These are phyloP conservation scores for Psilopogon haemacephalus DNA, from an alignment of 2,113 vertebrate genomes.

Conservation along the genomic window DNA sequence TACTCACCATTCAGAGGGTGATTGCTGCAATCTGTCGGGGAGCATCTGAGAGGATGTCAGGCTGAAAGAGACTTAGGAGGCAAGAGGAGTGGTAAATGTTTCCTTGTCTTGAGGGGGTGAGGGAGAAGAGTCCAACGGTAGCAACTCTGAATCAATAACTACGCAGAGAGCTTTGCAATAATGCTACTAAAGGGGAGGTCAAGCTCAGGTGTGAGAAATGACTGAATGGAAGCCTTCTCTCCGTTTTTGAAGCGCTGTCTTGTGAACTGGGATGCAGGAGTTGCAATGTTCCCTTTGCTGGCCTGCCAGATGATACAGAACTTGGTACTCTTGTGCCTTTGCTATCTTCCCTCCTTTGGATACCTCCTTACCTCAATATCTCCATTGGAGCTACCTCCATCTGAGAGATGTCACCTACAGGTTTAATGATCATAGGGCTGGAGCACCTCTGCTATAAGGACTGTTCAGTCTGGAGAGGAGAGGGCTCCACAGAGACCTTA, in stretches of 20 bases:
- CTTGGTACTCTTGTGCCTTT: no score
- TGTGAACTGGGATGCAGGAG: not conserved
- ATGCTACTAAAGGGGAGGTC: not conserved
- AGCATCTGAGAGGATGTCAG: constrained; percentile 58
- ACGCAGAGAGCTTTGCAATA: not conserved
- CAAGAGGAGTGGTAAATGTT: not conserved
- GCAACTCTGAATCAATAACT: not conserved
- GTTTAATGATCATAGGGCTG: not conserved
- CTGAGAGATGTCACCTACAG: not conserved
- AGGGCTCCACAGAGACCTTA: no score
- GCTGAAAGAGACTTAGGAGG: not conserved
- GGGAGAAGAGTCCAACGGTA: not conserved
- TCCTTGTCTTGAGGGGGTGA: not conserved
- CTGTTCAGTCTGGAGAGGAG: no score
- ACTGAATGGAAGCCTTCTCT: not conserved
- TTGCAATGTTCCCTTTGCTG: not conserved
- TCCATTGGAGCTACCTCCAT: not conserved
- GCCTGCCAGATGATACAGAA: not conserved
- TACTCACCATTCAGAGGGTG: constrained; percentile 67
- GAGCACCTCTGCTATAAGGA: no score
- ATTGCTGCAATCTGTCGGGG: constrained; percentile 70
- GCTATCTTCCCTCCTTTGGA: no score
- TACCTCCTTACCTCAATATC: no score
- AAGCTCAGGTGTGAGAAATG: not conserved
- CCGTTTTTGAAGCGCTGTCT: not conserved